phyloP scores from a whole-genome alignment of 2,888 invertebrate species.

The Eupithecia tripunctaria region DNA sequence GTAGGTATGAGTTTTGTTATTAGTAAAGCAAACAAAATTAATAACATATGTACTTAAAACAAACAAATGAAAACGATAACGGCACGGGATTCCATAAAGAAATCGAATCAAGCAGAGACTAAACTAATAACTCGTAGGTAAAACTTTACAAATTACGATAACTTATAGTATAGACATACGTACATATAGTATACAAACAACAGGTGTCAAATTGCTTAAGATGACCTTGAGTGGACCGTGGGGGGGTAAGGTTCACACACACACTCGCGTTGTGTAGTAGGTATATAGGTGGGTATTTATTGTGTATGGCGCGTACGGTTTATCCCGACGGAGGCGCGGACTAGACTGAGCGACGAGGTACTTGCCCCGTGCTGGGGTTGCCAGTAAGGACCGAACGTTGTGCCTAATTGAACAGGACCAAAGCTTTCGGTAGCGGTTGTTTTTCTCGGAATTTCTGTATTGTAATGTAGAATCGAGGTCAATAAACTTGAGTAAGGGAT shows the following conservation, averaged over 20 bases:
- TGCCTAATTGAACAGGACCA: constrained; percentile 41
- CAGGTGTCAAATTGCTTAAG: constrained; percentile 75
- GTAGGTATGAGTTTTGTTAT: background rate
- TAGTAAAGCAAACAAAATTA: background rate
- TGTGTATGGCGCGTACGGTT: constrained; percentile 51
- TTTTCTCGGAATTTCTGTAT: constrained; percentile 3
- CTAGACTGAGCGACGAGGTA: constrained; percentile 66
- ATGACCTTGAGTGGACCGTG: constrained; percentile 71
- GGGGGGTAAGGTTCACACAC: constrained; percentile 64
- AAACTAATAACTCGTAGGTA: background rate
- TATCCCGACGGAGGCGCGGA: constrained; percentile 61
- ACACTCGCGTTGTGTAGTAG: constrained; percentile 64
- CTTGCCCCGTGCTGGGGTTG: constrained; percentile 66
- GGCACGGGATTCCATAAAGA: background rate
- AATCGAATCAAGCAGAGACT: constrained; percentile 1
- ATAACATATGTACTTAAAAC: background rate
- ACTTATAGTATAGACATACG: constrained; percentile 58
- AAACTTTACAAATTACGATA: constrained; percentile 28
- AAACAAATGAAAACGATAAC: constrained; percentile 7
- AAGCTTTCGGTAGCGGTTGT: background rate
- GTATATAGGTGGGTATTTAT: constrained; percentile 31
- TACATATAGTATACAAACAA: constrained; percentile 68
- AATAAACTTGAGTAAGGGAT: background rate
- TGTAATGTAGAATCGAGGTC: background rate
- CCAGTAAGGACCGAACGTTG: constrained; percentile 55